Base-by-base conservation (phyloP, 2,888 invertebrate genomes). In the Panzeria rudis region DNA sequence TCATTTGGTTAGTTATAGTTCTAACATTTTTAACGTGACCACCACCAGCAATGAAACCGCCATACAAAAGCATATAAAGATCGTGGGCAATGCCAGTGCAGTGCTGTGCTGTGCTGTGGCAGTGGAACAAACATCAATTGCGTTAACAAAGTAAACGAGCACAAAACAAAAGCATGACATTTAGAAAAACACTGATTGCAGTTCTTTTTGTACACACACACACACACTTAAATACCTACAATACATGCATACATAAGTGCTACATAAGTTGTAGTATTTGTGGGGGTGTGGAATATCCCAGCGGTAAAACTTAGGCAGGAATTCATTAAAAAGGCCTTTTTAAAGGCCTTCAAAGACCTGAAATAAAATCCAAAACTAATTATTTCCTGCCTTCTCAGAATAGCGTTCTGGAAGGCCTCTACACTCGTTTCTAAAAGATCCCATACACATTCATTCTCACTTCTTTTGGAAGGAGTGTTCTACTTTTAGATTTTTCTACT, bases 11-110 rank as follows among this genome's bases (percentile, higher is more conserved):
- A 41, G 69, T 75, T 83, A 75, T 75, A 56, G 62, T 75, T 20
- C 56, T 52, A 75, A 84, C 64, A 41, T 75, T 61, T 61, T 73
- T 78, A 69, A 73, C 61, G 73, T 83, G 78, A 68, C 83, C 72
- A 62, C 41, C 52, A 25, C 11, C n/a, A 68, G 41, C 35, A 47
- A 11, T 47, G 0, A 35, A 56, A 29, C 56, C 29, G 15, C 41
- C 15, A 66, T 15, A 25, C 11, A 47, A 56, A 44, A 41, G 41
- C 20, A 75, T 29, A 75, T 29, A 54, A 54, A 62, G 25, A 47
- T 69, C 41, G 11, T 25, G 13, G 32, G n/a, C 56, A 56, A 8
- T 17, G 20, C 9, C 13, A 20, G 61, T n/a, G 9, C 38, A 38
- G 2, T 38, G 38, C 13, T 2, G 38, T 9, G 13, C 6, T 2